A percentile compares a stretch with the other conserved stretches of the same genome.
These are phyloP conservation scores for Metopolophium dirhodum DNA, from an alignment of 1,140 invertebrate genomes.

Conservation along the genomic window DNA sequence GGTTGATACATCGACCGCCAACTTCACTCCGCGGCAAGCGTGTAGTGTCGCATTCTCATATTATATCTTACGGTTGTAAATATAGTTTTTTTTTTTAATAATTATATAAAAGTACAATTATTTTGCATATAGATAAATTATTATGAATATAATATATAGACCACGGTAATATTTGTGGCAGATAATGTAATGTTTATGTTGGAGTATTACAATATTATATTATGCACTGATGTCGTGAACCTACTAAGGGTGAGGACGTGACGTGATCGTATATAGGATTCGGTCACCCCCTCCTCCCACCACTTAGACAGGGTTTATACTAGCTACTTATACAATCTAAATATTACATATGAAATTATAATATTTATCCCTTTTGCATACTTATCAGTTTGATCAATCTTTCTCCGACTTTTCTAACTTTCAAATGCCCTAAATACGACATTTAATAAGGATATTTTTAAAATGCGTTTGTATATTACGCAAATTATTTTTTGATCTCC, in stretches of 20 bases:
- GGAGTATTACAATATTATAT: background rate
- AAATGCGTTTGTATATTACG: no score
- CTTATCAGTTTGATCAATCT: no score
- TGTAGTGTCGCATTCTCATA: background rate
- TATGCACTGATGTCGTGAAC: background rate
- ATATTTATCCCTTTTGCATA: background rate
- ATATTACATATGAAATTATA: background rate
- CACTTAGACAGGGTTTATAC: background rate
- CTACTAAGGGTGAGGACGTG: background rate
- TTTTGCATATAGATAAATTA: no score
- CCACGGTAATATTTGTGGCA: background rate
- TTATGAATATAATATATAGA: background rate
- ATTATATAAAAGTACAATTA: no score
- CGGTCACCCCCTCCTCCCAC: background rate
- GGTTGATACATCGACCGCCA: no score
- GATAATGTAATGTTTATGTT: background rate
- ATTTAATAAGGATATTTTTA: no score
- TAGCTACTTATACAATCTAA: background rate
- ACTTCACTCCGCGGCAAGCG: background rate
- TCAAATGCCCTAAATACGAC: no score
- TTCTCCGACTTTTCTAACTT: no score
- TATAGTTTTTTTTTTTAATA: background rate
- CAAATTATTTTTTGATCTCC: no score
- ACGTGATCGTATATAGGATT: background rate
- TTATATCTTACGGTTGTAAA: background rate